A percentile compares a stretch with the other conserved stretches of the same genome.
Evolutionary conservation across 2,113 vertebrate genomes (phyloP).

Genomic region (Colius striatus): DNA sequence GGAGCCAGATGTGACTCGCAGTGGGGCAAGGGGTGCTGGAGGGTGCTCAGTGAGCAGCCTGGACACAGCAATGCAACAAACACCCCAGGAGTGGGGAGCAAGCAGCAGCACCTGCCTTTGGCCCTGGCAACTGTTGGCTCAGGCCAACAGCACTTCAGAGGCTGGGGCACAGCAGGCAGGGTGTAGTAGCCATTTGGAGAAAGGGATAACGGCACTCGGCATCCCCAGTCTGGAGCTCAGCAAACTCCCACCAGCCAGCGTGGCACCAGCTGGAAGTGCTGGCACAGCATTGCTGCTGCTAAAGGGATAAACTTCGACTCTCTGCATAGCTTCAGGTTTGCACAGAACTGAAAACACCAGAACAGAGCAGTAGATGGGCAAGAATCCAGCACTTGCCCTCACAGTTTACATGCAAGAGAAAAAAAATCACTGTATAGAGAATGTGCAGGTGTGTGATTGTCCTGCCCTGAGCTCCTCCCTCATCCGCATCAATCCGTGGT

Average conservation of each 20-base stretch:
- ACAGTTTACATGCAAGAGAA: fast-evolving
- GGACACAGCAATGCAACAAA: fast-evolving
- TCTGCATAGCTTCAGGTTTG: fast-evolving
- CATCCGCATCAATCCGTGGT: fast-evolving
- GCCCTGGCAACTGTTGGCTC: background rate
- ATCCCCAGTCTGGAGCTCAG: background rate
- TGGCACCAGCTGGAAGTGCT: too few species aligned
- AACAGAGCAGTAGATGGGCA: background rate
- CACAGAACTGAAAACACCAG: background rate
- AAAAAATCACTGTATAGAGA: background rate
- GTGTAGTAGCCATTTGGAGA: fast-evolving
- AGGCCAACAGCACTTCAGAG: fast-evolving
- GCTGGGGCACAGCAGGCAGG: background rate
- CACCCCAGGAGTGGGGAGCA: background rate
- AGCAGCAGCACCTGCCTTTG: background rate
- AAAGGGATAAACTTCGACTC: background rate
- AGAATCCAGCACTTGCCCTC: fast-evolving
- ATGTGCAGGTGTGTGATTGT: fast-evolving
- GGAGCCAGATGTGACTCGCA: fast-evolving
- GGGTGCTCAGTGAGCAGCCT: fast-evolving
- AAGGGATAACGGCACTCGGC: background rate
- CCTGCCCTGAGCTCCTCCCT: background rate
- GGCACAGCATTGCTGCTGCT: background rate
- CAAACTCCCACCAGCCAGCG: background rate
- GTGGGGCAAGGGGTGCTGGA: background rate